A percentile compares a stretch with the other conserved stretches of the same genome.
These are phyloP conservation scores for Rhinolophus ferrumequinum DNA, from an alignment of 2,113 vertebrate species.

Conservation along the genomic window DNA sequence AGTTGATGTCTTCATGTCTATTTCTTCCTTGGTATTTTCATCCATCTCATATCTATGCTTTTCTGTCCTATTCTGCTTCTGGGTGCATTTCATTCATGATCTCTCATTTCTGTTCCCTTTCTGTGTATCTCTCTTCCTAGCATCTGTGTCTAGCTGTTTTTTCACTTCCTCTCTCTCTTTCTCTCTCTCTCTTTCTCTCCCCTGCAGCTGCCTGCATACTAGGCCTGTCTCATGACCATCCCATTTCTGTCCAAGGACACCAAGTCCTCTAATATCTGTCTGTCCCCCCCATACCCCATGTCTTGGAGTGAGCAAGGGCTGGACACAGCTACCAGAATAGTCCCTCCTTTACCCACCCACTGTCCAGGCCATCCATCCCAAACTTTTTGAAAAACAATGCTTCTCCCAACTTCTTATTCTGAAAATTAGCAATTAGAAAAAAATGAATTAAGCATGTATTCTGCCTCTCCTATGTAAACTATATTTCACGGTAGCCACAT, in stretches of 20 bases:
- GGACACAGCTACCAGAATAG: background rate
- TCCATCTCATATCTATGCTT: background rate
- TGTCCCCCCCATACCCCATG: background rate
- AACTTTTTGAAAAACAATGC: conserved; percentile 23
- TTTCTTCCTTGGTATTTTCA: background rate
- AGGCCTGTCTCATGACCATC: background rate
- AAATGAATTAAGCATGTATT: conserved; percentile 32
- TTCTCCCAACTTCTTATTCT: conserved; percentile 55
- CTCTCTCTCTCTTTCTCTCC: background rate
- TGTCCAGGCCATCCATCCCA: background rate
- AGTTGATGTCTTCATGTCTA: background rate
- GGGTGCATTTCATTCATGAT: background rate
- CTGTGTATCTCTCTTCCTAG: background rate
- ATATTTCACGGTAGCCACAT: conserved; percentile 37
- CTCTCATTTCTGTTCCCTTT: conserved; percentile 33
- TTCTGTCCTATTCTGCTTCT: background rate
- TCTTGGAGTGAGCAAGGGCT: background rate
- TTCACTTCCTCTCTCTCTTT: background rate
- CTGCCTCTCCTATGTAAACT: conserved; percentile 33
- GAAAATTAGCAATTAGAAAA: conserved; percentile 25
- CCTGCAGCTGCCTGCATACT: background rate
- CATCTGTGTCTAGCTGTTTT: conserved; percentile 19
- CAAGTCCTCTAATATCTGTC: background rate
- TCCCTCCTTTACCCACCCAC: background rate
- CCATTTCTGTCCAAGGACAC: background rate